Evolutionary conservation across 1,140 invertebrate genomes (phyloP).

Genomic region (Hylaeus volcanicus): DNA sequence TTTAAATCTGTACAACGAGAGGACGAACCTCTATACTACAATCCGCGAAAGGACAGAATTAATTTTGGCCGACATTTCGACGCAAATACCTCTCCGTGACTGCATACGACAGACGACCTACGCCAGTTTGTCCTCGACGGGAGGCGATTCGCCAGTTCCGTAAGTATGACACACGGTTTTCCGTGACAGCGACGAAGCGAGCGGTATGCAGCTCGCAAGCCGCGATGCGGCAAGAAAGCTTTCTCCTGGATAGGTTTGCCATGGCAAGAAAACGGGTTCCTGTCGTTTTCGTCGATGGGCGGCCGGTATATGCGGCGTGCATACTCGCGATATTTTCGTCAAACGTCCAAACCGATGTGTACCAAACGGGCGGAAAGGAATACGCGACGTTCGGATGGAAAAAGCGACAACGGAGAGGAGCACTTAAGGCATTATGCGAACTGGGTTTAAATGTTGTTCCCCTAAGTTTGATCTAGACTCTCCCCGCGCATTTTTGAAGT

Average conservation of each 20-base stretch:
- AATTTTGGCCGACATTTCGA: no score
- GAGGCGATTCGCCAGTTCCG: slow-evolving; percentile 7
- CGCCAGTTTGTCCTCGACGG: slow-evolving; percentile 34
- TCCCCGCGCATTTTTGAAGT: not conserved
- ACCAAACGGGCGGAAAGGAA: not conserved
- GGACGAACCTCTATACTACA: no score
- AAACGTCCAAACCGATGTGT: slow-evolving; percentile 23
- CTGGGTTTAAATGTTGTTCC: not conserved
- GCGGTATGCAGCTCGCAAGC: slow-evolving; percentile 12
- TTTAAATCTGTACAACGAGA: no score
- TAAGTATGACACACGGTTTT: slow-evolving; percentile 44
- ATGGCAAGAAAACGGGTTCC: slow-evolving; percentile 58
- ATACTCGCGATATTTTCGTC: slow-evolving; percentile 29
- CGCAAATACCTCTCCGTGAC: no score
- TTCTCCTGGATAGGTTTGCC: slow-evolving; percentile 53
- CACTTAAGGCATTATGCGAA: slow-evolving; percentile 24
- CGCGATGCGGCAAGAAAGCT: slow-evolving; percentile 57
- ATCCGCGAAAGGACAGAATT: no score
- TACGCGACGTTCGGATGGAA: not conserved
- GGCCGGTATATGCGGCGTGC: slow-evolving; percentile 5
- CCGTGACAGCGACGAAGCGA: slow-evolving; percentile 30
- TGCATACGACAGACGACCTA: slow-evolving; percentile 47
- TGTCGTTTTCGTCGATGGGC: slow-evolving; percentile 49
- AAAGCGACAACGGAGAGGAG: not conserved
- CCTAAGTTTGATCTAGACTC: not conserved